These are phyloP conservation scores for Proteles cristata DNA, from an alignment of 2,113 vertebrate genomes.

Conservation along the genomic window DNA sequence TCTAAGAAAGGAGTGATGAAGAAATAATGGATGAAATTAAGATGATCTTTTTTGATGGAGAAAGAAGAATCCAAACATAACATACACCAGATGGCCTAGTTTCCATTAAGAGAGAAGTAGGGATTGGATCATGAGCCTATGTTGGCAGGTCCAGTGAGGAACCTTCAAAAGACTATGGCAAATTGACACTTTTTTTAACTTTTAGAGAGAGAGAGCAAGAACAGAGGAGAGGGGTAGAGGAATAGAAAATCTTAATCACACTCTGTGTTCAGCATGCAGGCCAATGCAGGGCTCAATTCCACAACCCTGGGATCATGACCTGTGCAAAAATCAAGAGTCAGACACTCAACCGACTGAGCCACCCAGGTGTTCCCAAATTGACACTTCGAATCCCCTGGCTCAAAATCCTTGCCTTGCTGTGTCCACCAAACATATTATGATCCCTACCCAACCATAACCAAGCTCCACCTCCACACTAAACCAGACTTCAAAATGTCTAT, in stretches of 20 bases:
- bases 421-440: background rate
- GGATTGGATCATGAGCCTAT: background rate
- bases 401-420: background rate
- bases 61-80: constrained; percentile 4
- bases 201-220: no score
- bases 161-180: background rate
- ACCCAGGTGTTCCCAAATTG: background rate
- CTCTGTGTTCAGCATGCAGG: no score
- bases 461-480: background rate
- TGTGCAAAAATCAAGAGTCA: no score
- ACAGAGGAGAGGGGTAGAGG: no score
- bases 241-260: no score
- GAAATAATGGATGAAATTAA: background rate
- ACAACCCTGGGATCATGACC: no score
- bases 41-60: background rate
- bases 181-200: background rate
- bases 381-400: background rate
- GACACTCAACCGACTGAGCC: no score
- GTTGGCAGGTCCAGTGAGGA: background rate
- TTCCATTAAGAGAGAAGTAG: background rate
- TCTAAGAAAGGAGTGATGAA: background rate
- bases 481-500: background rate
- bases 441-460: background rate
- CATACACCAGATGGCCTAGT: background rate
- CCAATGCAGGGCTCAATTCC: no score